These are phyloP conservation scores for Calameuta filiformis DNA, from an alignment of 2,888 invertebrate genomes.

Conservation along the genomic window DNA sequence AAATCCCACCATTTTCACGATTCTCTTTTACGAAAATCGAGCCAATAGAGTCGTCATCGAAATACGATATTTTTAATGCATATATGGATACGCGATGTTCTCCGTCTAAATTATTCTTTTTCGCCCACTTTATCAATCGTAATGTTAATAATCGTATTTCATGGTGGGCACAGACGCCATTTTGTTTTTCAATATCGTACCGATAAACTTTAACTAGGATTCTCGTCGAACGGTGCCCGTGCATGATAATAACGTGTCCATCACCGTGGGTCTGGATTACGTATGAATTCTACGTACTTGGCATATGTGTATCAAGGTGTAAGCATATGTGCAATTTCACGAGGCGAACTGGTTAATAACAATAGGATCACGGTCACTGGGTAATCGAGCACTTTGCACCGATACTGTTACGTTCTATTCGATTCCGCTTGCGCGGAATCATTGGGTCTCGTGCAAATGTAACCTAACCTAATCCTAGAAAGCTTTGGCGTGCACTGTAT, in stretches of 20 bases:
- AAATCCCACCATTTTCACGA: neutral
- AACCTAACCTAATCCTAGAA: neutral
- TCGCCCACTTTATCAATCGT: neutral
- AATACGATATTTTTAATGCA: neutral
- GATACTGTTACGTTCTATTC: neutral
- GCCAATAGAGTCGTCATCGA: neutral
- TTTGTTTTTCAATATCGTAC: neutral
- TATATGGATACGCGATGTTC: neutral
- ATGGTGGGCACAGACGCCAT: neutral
- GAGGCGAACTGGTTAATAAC: neutral
- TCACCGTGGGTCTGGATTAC: neutral
- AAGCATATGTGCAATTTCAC: neutral
- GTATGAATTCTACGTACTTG: neutral
- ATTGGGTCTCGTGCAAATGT: neutral
- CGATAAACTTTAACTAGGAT: neutral
- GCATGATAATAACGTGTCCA: neutral
- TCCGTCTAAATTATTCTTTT: neutral
- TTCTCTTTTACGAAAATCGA: neutral
- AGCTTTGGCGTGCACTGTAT: neutral
- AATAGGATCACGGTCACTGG: conserved; percentile 9
- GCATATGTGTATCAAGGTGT: neutral
- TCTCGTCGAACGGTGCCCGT: neutral
- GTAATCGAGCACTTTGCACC: neutral
- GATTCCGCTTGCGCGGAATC: conserved; percentile 11
- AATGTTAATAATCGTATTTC: neutral